A percentile compares a stretch with the other conserved stretches of the same genome.
Evolutionary conservation across 2,797 vertebrate species (phyloP).

Genomic region (Enteromius anoplus): DNA sequence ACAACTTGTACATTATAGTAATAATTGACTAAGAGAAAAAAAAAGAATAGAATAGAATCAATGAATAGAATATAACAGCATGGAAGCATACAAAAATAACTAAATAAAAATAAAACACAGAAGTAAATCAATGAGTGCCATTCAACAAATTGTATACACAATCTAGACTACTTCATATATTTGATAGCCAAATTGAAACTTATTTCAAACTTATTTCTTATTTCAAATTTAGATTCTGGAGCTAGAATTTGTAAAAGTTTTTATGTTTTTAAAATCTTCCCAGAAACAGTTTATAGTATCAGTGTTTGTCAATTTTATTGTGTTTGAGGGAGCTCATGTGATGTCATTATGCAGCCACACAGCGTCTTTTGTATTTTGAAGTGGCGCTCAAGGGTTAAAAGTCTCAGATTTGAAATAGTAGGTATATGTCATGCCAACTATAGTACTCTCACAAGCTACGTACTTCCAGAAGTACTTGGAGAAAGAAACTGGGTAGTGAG

Average conservation of each 20-base stretch:
- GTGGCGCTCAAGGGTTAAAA: constrained; percentile 27
- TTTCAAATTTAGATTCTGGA: neutral
- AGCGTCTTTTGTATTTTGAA: constrained; percentile 26
- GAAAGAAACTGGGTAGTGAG: constrained; percentile 37
- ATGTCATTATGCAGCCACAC: constrained; percentile 47
- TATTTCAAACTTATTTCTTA: too few species aligned
- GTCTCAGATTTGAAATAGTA: constrained; percentile 39
- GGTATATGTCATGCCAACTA: constrained; percentile 34
- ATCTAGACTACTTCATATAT: neutral
- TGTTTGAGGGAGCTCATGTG: constrained; percentile 21
- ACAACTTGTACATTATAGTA: neutral
- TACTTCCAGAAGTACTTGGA: constrained; percentile 43
- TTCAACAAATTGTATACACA: neutral
- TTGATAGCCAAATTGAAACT: neutral
- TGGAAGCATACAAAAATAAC: too few species aligned
- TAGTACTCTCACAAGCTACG: constrained; percentile 25
- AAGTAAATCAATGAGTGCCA: neutral
- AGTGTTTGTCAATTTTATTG: constrained; percentile 3
- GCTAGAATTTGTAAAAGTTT: neutral
- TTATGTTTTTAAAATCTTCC: neutral
- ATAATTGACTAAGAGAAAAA: neutral
- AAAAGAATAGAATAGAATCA: neutral
- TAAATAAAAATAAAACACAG: neutral
- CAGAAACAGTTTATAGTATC: neutral
- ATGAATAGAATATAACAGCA: too few species aligned